phyloP scores from a whole-genome alignment of 1,140 invertebrate species.

The Drosophila saltans region DNA sequence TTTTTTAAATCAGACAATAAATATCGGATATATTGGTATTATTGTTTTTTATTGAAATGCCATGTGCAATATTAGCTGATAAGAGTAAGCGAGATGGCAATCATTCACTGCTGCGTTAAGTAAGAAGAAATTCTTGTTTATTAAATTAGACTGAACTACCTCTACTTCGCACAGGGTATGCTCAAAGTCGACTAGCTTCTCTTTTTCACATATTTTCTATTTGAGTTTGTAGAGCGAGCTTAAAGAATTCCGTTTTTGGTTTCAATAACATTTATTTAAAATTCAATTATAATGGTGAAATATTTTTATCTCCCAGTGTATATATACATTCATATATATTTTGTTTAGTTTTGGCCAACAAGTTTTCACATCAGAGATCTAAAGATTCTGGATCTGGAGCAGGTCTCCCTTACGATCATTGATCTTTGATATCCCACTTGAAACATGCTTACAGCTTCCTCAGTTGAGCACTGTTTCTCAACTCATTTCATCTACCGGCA shows the following conservation, averaged over 20 bases:
- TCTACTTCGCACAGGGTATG: no score
- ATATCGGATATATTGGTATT: no score
- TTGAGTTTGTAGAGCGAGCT: no score
- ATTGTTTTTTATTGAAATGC: no score
- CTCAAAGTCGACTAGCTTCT: no score
- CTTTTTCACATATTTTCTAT: no score
- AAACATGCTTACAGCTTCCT: conserved; percentile 65
- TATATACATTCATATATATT: background rate
- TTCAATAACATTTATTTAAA: background rate
- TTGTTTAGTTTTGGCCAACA: background rate
- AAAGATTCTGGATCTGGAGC: conserved; percentile 19
- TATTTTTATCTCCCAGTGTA: background rate
- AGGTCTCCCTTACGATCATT: conserved; percentile 55
- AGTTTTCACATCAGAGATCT: background rate
- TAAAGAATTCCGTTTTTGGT: background rate
- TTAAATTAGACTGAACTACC: no score
- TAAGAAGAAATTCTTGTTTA: no score
- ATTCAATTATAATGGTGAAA: background rate
- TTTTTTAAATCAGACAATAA: no score
- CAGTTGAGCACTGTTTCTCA: conserved; percentile 43
- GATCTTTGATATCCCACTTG: conserved; percentile 71
- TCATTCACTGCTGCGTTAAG: no score
- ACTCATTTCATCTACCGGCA: conserved; percentile 5
- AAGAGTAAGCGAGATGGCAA: no score
- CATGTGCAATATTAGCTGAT: no score